Conservation (phyloP, 2,888 invertebrate species). For the Leucoma salicis region DNA sequence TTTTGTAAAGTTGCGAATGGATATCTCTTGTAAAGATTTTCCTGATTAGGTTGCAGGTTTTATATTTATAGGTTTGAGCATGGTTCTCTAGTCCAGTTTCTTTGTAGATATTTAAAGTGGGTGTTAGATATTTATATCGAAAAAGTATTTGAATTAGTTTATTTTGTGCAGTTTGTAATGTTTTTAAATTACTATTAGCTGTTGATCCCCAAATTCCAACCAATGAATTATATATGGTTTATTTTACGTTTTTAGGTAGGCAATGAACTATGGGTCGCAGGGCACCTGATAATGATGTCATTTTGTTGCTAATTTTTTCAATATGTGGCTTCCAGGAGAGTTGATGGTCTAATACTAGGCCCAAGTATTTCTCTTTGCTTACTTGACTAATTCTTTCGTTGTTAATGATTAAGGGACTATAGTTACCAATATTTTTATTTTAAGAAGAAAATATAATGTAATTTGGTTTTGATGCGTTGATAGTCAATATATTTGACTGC, state of each 20-base stretch:
- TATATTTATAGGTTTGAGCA: constrained; percentile 1
- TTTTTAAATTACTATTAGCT: constrained; percentile 2
- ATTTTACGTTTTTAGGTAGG: constrained; percentile 1
- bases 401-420: background rate
- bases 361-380: constrained; percentile 3
- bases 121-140: too few relatives aligned
- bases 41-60: background rate
- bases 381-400: background rate
- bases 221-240: constrained; percentile 2
- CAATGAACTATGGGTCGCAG: background rate
- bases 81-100: background rate
- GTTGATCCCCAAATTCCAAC: constrained; percentile 1
- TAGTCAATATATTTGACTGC: background rate
- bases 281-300: constrained; percentile 1
- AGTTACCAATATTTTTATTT: background rate
- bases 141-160: background rate
- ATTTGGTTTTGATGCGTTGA: too few relatives aligned
- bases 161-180: background rate
- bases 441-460: constrained; percentile 1
- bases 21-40: background rate
- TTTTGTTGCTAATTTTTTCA: constrained; percentile 1
- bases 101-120: background rate
- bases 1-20: background rate
- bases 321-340: constrained; percentile 4
- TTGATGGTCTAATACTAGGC: background rate